Conservation (phyloP, 2,888 invertebrate genomes). For the Eristalis arbustorum region DNA sequence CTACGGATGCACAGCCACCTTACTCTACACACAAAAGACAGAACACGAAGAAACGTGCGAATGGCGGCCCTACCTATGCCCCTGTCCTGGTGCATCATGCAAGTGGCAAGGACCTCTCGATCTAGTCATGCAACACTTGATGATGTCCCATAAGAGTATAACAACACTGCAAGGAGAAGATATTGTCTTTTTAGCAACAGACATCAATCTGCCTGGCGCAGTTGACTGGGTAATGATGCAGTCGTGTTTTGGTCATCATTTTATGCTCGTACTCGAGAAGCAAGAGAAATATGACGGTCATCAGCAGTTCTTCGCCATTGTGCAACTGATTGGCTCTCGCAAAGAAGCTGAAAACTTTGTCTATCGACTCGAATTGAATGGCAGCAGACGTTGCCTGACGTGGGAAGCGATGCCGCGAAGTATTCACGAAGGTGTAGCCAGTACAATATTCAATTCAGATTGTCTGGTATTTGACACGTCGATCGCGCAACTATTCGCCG, state of each 20-base stretch:
- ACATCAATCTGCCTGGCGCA: constrained; percentile 99
- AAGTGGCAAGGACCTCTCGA: constrained; percentile 99
- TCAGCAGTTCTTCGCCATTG: constrained; percentile 98
- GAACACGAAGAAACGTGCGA: constrained; percentile 99
- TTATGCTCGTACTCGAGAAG: constrained; percentile 99
- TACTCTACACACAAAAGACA: constrained; percentile 97
- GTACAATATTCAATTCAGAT: constrained; percentile 98
- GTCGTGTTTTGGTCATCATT: constrained; percentile 99
- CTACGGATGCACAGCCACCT: constrained; percentile 95
- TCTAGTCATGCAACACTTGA: constrained; percentile 98
- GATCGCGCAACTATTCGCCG: constrained; percentile 98
- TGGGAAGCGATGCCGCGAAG: constrained; percentile 99
- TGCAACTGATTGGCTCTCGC: constrained; percentile 98
- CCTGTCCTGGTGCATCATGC: constrained; percentile 99
- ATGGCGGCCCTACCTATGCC: constrained; percentile 98
- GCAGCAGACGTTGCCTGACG: constrained; percentile 94
- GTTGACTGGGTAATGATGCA: constrained; percentile 99
- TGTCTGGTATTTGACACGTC: constrained; percentile 99
- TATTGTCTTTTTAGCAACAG: constrained; percentile 99
- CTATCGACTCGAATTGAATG: constrained; percentile 97
- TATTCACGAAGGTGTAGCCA: constrained; percentile 98
- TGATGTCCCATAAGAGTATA: constrained; percentile 98
- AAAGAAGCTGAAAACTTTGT: constrained; percentile 99
- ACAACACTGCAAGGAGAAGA: constrained; percentile 99
- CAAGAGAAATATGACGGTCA: constrained; percentile 98